These are phyloP conservation scores for Cynopterus brachyotis DNA, from an alignment of 2,113 vertebrate genomes.

Conservation along the genomic window DNA sequence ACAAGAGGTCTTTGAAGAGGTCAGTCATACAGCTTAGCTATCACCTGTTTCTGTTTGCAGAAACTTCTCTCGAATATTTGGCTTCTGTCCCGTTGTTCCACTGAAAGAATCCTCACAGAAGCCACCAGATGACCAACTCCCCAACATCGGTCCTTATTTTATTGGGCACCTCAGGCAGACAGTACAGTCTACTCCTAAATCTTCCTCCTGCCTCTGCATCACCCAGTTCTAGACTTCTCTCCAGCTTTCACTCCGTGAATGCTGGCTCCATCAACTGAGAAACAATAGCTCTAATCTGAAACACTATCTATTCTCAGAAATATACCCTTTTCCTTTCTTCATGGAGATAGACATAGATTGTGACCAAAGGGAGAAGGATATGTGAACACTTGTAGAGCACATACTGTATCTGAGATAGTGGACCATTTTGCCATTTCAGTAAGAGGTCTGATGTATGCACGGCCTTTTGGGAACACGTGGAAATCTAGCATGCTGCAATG, in stretches of 20 bases:
- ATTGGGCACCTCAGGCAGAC: neutral
- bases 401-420: neutral
- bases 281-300: neutral
- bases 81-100: neutral
- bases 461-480: neutral
- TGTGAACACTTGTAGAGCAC: neutral
- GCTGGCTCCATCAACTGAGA: neutral
- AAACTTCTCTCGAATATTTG: neutral
- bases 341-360: neutral
- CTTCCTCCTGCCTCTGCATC: neutral
- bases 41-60: neutral
- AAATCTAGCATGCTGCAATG: neutral
- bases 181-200: neutral
- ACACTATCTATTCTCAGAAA: constrained; percentile 3
- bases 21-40: neutral
- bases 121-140: neutral
- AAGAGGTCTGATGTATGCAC: neutral
- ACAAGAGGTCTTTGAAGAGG: neutral
- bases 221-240: neutral
- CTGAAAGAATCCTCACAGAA: neutral
- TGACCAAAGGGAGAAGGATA: neutral
- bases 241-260: neutral
- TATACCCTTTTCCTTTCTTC: neutral
- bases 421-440: neutral
- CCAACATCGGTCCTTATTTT: neutral